Evolutionary conservation across 2,888 invertebrate species (phyloP), one percentile per base, ranked within the genome.

Genomic region (Megamerina dolium): DNA sequence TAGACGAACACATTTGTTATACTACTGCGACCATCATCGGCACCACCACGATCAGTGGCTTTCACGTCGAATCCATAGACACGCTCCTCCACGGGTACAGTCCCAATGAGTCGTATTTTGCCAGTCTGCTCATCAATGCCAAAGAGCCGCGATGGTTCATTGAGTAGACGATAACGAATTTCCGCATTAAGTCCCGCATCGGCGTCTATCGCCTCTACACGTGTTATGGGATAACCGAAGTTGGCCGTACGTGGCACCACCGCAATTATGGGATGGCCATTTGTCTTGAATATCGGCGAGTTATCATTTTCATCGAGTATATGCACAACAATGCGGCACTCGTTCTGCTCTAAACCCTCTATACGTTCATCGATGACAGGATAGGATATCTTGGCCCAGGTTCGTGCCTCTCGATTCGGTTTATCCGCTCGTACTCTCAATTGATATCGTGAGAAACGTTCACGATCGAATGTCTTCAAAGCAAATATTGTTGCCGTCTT

Each of bases 1-100:
- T 89, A 89, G 1, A 90, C 89, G 66, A 89, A 87, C 45, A 90
- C 87, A 65, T 88, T 89, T 38, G 85, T 85, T 51, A 89, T 88
- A 36, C 87, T 82, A 8, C 88, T 88, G 47, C 80, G 81, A 2
- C 90, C 90, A 59, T 86, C 85, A 58, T 87, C 85, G 32, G 84
- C 84, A 2, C 90, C 90, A 18, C 77, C 74, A 44, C 82, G 78
- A 64, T 91, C 90, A 0, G 87, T 88, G 9, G 89, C 91, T 70
- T 88, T 88, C 9, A 90, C 87, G 69, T 90, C 89, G 59, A 90
- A 89, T 1, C 88, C 87, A 60, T 83, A 88, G 31, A 90, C 84
- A 50, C 81, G 77, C 1, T 87, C 87, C 14, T 82, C 82, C 52
- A 83, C 83, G 0, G 78, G 74, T 44, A 89, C 81, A 27, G 51